Evolutionary conservation across 2,797 vertebrate species (phyloP), one percentile per base, ranked within the genome.

Genomic region (Neostethus bicornis): DNA sequence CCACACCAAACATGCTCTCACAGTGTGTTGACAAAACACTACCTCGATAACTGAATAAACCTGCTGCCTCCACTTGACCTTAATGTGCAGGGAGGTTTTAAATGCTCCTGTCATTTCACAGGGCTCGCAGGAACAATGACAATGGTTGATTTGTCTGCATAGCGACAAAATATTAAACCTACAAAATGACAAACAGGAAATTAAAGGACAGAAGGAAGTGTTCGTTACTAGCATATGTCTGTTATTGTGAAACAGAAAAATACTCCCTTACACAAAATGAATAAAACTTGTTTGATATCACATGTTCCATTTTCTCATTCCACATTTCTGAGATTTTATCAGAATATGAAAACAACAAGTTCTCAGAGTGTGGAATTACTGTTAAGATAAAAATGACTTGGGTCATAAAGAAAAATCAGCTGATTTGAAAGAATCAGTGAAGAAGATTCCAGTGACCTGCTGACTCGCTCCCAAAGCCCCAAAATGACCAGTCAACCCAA

Each of bases 11-110:
- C 62, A 70, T 79, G 71, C 47, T 32, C 66, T 3, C 78, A 79
- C 50, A 37, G 51, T 70, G 65, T 58, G 79, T 72, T 87, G 75
- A 80, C 85, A 81, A 83, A 88, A 77, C 73, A 72, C 74, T n/a
- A 31, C 47, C 48, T 44, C 48, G 78, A 80, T 73, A 79, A 81
- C 72, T 29, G 60, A 76, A 60, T 54, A 68, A 73, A 83, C 78
- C 80, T 61, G 71, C 73, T 75, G 70, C 75, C 66, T 73, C 69
- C 10, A 9, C 82, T 69, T 79, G 73, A 81, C 84, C 81, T 73
- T 78, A 85, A 77, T 76, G 66, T 51, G 67, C 54, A 7, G 42
- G 65, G 31, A 75, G 61, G 60, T 73, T 82, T 84, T 76, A 79
- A 83, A 77, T 35, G 73, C 35, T 68, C 19, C 51, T 76, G 81